These are phyloP conservation scores for Mesoligia furuncula DNA, from an alignment of 2,888 invertebrate genomes.

Conservation along the genomic window DNA sequence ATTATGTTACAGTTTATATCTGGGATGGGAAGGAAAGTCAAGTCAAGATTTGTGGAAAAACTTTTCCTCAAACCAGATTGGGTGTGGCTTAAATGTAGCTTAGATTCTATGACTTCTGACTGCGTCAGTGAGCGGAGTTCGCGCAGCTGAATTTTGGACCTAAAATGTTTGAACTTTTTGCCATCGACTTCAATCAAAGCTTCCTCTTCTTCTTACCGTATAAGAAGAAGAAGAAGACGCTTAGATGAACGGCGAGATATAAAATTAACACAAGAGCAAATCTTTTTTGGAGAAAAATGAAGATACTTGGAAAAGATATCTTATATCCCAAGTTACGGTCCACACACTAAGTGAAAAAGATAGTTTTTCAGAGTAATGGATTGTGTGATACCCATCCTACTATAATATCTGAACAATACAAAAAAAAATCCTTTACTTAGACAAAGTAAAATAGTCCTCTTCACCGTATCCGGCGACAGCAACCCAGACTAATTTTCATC, in stretches of 20 bases:
- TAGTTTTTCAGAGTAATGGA: conserved; percentile 30
- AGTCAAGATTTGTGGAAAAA: conserved; percentile 12
- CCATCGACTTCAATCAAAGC: too few relatives aligned
- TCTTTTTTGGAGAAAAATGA: conserved; percentile 11
- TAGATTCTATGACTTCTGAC: neutral
- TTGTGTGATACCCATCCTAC: conserved; percentile 13
- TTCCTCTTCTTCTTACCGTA: too few relatives aligned
- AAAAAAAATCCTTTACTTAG: neutral
- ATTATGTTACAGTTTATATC: conserved; percentile 29
- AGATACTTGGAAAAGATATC: neutral
- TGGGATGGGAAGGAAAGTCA: neutral
- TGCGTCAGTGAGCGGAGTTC: too few relatives aligned
- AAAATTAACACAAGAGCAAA: conserved; percentile 1
- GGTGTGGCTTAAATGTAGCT: neutral
- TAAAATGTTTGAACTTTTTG: too few relatives aligned
- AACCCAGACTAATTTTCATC: too few relatives aligned
- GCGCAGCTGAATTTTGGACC: too few relatives aligned
- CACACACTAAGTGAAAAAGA: conserved; percentile 35
- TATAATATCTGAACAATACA: neutral
- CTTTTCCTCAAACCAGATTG: neutral
- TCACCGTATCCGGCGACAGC: neutral
- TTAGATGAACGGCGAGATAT: neutral
- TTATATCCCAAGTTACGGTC: conserved; percentile 45
- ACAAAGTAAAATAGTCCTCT: neutral
- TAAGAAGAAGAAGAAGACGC: too few relatives aligned